Percentiles rank a stretch among this genome's conserved stretches.
These are phyloP conservation scores for Escarpia spicata DNA, from an alignment of 2,888 invertebrate genomes.

Conservation along the genomic window DNA sequence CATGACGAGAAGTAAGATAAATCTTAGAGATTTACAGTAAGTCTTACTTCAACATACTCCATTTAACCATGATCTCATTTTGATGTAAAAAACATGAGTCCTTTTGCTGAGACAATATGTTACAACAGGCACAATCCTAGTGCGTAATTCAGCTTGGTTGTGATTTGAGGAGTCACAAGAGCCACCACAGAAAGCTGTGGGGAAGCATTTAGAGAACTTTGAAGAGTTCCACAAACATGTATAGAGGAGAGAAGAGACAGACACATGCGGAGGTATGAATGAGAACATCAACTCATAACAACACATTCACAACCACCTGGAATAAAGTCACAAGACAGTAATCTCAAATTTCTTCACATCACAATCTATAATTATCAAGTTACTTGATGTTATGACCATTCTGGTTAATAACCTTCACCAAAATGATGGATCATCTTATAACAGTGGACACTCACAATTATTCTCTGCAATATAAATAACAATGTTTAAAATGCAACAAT, in stretches of 20 bases:
- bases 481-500: background rate
- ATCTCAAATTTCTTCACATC: background rate
- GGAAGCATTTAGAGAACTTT: background rate
- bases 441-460: too few species aligned
- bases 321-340: background rate
- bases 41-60: too few species aligned
- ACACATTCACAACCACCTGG: background rate
- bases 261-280: background rate
- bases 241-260: background rate
- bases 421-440: too few species aligned
- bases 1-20: too few species aligned
- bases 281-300: background rate
- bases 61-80: too few species aligned
- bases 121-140: background rate
- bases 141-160: background rate
- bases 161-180: background rate
- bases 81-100: too few species aligned
- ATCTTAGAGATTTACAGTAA: too few species aligned
- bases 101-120: background rate
- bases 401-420: too few species aligned
- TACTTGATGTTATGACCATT: too few species aligned
- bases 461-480: too few species aligned
- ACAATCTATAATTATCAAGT: too few species aligned
- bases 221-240: background rate
- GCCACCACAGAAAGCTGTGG: too few species aligned